Percentiles rank a stretch among this genome's conserved stretches.
Conservation (phyloP, 2,888 invertebrate species). For the Frankliniella intonsa region DNA sequence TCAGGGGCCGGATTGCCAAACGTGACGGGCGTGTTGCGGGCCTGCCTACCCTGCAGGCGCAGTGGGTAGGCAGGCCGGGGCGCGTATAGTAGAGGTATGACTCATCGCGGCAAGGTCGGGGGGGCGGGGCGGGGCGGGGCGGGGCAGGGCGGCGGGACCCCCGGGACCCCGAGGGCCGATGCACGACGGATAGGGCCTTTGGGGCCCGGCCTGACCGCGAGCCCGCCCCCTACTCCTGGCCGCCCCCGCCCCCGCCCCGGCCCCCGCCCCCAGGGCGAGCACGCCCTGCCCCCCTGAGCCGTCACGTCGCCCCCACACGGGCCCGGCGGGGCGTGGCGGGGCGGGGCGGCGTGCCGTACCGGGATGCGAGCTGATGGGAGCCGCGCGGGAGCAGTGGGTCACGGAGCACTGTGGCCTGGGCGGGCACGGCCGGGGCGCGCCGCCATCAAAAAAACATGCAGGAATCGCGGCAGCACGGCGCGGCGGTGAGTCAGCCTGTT, state of each 20-base stretch:
- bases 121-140: neutral
- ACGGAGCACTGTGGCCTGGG: neutral
- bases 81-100: neutral
- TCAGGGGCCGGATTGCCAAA: too few relatives aligned
- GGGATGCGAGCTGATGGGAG: neutral
- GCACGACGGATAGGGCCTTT: neutral
- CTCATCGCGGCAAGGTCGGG: neutral
- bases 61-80: neutral
- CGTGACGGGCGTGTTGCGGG: too few relatives aligned
- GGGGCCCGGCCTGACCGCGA: neutral
- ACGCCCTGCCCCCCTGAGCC: neutral
- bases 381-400: neutral
- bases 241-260: neutral
- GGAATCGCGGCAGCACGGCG: neutral
- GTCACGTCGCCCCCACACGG: neutral
- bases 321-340: neutral
- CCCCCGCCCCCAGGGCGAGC: neutral
- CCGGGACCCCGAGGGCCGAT: neutral
- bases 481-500: neutral
- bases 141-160: neutral
- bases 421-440: too few relatives aligned
- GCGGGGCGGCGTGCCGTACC: neutral
- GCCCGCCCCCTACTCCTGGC: neutral
- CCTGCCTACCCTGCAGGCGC: too few relatives aligned
- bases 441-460: too few relatives aligned